A percentile compares a stretch with the other conserved stretches of the same genome.
Conservation (phyloP, 2,797 vertebrate species). For the Vireo griseus region DNA sequence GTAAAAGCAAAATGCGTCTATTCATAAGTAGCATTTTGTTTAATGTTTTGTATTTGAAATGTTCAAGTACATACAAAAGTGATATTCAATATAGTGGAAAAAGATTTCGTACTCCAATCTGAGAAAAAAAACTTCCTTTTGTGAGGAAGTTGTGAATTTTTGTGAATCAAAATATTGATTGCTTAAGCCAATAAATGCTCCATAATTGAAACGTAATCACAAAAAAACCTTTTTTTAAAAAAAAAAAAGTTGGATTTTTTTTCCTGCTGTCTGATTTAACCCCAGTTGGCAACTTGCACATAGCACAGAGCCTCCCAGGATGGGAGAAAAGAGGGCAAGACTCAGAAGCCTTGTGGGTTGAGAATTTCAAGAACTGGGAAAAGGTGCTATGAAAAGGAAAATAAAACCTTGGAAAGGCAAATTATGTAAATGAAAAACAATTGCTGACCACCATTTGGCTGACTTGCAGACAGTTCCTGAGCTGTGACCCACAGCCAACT, state of each 20-base stretch:
- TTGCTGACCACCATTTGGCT: too few relatives aligned
- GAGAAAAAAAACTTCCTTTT: background rate
- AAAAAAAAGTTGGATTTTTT: background rate
- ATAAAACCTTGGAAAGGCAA: background rate
- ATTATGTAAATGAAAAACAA: background rate
- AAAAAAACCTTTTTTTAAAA: background rate
- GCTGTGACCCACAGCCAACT: background rate
- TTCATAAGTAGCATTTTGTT: background rate
- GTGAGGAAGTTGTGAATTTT: too few relatives aligned
- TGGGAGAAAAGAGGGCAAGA: background rate
- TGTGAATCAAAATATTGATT: background rate
- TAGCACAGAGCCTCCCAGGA: background rate
- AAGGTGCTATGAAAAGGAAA: background rate
- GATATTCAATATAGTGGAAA: background rate
- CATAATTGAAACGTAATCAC: background rate
- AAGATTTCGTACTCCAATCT: background rate
- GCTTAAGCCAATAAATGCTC: background rate
- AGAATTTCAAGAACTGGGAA: too few relatives aligned
- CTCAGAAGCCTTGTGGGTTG: accelerated
- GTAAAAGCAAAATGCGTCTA: background rate
- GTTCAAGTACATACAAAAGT: background rate
- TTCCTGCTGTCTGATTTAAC: background rate
- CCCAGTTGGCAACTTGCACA: background rate
- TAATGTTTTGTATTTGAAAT: background rate
- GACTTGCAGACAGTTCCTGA: background rate